Conservation (phyloP, 2,797 vertebrate genomes). For the Acipenser transmontanus region DNA sequence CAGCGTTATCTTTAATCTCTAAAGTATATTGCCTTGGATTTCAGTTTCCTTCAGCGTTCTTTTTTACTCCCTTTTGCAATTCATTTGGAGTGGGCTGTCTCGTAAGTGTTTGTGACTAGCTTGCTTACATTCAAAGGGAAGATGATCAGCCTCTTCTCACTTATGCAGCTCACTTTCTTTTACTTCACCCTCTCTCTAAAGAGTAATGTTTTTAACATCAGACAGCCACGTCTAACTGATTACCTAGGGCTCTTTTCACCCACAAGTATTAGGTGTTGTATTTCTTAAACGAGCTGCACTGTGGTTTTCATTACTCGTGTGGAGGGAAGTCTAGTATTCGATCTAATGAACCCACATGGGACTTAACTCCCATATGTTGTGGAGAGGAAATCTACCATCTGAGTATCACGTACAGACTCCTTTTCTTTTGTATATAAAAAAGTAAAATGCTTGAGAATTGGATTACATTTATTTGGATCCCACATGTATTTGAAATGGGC, state of each 20-base stretch:
- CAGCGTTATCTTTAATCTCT: conserved; percentile 65
- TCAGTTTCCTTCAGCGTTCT: conserved; percentile 44
- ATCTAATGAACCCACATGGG: neutral
- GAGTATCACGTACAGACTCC: too few relatives aligned
- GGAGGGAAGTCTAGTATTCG: neutral
- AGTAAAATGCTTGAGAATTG: too few relatives aligned
- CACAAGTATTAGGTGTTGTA: neutral
- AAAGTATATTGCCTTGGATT: conserved; percentile 58
- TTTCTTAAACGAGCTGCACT: neutral
- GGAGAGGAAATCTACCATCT: too few relatives aligned
- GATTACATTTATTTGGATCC: too few relatives aligned
- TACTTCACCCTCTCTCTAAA: conserved; percentile 29
- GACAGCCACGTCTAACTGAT: neutral
- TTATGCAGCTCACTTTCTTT: conserved; percentile 15
- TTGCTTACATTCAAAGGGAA: conserved; percentile 25
- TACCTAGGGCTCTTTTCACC: conserved; percentile 12
- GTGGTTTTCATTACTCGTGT: neutral
- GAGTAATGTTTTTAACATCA: conserved; percentile 35
- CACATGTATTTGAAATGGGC: too few relatives aligned
- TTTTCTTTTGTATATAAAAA: too few relatives aligned
- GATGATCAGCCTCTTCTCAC: conserved; percentile 31
- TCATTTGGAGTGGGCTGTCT: conserved; percentile 43
- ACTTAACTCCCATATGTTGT: too few relatives aligned
- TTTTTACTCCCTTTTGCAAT: conserved; percentile 51
- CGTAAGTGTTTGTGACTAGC: conserved; percentile 15